Evolutionary conservation across 2,797 vertebrate species (phyloP).

Genomic region (Diglossa cyanea): DNA sequence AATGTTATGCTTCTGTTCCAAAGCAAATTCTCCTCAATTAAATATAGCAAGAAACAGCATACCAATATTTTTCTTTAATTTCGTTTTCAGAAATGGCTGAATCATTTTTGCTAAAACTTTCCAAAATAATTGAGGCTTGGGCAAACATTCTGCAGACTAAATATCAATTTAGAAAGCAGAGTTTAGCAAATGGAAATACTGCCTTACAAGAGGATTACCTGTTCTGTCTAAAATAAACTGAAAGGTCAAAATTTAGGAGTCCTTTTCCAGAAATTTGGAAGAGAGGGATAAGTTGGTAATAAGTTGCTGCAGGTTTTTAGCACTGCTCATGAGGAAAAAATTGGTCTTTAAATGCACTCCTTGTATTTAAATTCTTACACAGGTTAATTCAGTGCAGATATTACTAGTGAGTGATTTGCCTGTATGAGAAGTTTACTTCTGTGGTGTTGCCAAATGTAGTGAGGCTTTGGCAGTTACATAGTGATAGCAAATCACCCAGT

Average conservation of each 20-base stretch:
- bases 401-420: not conserved
- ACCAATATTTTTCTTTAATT: constrained; percentile 45
- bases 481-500: constrained; percentile 42
- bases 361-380: not conserved
- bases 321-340: not conserved
- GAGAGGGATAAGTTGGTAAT: not conserved
- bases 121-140: constrained; percentile 24
- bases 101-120: constrained; percentile 62
- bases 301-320: not conserved
- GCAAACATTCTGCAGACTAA: constrained; percentile 5
- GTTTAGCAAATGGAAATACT: not conserved
- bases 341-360: not conserved
- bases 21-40: constrained; percentile 50
- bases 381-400: constrained; percentile 20
- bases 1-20: constrained; percentile 63
- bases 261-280: not conserved
- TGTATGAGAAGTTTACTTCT: constrained; percentile 19
- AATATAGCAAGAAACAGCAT: constrained; percentile 51
- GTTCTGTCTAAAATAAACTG: not conserved
- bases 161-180: not conserved
- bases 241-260: not conserved
- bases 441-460: constrained; percentile 28
- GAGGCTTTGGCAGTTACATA: constrained; percentile 25
- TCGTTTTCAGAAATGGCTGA: constrained; percentile 62
- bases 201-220: not conserved